A percentile compares a stretch with the other conserved stretches of the same genome.
Evolutionary conservation across 1,140 invertebrate genomes (phyloP).

Genomic region (Holotrichia oblita): DNA sequence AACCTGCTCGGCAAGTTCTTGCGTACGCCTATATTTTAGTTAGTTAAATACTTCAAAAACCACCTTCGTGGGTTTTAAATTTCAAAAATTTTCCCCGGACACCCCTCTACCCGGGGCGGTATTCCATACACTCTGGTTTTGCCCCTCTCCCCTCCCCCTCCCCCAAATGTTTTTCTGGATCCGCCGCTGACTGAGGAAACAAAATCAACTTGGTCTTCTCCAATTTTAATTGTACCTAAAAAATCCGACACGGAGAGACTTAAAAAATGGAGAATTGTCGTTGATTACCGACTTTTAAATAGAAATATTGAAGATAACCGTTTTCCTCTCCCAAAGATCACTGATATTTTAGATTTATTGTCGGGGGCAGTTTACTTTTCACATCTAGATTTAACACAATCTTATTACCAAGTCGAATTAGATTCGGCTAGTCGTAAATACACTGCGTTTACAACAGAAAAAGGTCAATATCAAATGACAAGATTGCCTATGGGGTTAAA

Average conservation of each 20-base stretch:
- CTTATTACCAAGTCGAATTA: slow-evolving; percentile 44
- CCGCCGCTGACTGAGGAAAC: too few species aligned
- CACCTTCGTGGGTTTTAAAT: too few species aligned
- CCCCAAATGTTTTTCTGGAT: too few species aligned
- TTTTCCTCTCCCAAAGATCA: slow-evolving; percentile 46
- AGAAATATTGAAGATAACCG: slow-evolving; percentile 39
- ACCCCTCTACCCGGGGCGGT: too few species aligned
- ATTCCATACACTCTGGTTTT: too few species aligned
- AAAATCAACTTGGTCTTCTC: slow-evolving; percentile 36
- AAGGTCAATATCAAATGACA: slow-evolving; percentile 52
- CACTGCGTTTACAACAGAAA: slow-evolving; percentile 55
- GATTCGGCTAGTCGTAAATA: slow-evolving; percentile 50
- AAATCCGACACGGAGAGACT: not conserved
- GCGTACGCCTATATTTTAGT: too few species aligned
- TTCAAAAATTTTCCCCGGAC: too few species aligned
- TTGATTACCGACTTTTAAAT: slow-evolving; percentile 43
- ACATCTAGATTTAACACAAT: slow-evolving; percentile 42
- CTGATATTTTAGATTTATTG: slow-evolving; percentile 44
- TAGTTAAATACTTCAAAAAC: too few species aligned
- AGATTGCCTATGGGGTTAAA: slow-evolving; percentile 48
- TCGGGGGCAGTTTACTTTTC: slow-evolving; percentile 43
- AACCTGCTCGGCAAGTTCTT: too few species aligned
- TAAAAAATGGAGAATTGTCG: slow-evolving; percentile 38
- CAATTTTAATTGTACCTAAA: slow-evolving; percentile 37
- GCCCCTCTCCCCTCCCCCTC: too few species aligned